A percentile compares a stretch with the other conserved stretches of the same genome.
Conservation (phyloP, 2,113 vertebrate species). For the Menura novaehollandiae region DNA sequence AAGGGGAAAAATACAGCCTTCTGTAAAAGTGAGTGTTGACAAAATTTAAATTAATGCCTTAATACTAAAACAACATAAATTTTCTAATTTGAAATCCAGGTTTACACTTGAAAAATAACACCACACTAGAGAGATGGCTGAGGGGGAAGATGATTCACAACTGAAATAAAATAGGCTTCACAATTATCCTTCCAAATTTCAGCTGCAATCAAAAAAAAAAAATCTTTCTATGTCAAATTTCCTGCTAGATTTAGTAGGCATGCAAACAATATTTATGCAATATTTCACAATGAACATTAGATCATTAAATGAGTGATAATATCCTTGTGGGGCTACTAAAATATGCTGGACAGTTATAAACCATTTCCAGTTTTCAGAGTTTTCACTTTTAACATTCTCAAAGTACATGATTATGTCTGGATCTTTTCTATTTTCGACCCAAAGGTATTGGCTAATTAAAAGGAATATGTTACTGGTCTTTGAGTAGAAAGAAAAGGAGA, state of each 20-base stretch:
- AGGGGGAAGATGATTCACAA: not conserved
- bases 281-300: not conserved
- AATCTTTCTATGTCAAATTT: not conserved
- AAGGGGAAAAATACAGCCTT: accelerated
- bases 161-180: not conserved
- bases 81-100: not conserved
- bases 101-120: not conserved
- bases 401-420: not conserved
- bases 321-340: not conserved
- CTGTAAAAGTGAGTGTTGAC: not conserved
- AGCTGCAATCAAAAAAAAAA: not conserved
- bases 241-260: not conserved
- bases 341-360: not conserved
- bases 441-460: not conserved
- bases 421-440: not conserved
- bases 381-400: not conserved
- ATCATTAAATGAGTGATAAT: not conserved
- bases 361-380: not conserved
- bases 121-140: not conserved
- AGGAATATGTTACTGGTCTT: not conserved
- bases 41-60: not conserved
- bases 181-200: not conserved
- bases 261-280: not conserved
- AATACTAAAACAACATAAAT: not conserved
- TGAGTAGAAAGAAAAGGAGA: not conserved